Conservation (phyloP, 1,140 invertebrate species). For the Drosophila bocqueti region DNA sequence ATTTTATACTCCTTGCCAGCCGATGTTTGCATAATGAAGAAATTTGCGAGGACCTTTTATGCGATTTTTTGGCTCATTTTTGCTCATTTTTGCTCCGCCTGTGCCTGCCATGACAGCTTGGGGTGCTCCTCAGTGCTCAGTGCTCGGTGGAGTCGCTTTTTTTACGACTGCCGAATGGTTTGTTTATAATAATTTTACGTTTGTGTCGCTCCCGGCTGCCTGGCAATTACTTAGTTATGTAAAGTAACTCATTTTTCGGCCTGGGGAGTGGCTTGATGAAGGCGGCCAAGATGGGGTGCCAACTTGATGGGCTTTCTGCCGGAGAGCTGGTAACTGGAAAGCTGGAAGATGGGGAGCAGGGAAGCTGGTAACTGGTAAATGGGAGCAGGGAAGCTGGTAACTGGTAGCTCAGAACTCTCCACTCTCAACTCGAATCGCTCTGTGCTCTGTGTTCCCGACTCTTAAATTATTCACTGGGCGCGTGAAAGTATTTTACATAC, state of each 20-base stretch:
- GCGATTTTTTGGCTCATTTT: slow-evolving; percentile 27
- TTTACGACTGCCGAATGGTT: slow-evolving; percentile 62
- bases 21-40: slow-evolving; percentile 63
- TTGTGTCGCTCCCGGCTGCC: slow-evolving; percentile 53
- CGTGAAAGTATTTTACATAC: slow-evolving; percentile 66
- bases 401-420: neutral
- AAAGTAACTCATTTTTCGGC: slow-evolving; percentile 63
- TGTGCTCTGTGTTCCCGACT: slow-evolving; percentile 27
- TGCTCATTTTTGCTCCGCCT: slow-evolving; percentile 2
- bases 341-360: no score
- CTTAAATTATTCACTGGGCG: slow-evolving; percentile 62
- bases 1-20: slow-evolving; percentile 42
- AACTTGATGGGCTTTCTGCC: slow-evolving; percentile 35
- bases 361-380: neutral
- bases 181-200: slow-evolving; percentile 67
- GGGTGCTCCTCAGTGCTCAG: neutral
- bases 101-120: neutral
- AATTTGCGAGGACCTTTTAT: slow-evolving; percentile 56
- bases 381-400: no score
- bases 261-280: slow-evolving; percentile 40
- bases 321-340: neutral
- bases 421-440: slow-evolving; percentile 8
- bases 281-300: slow-evolving; percentile 37
- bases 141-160: neutral
- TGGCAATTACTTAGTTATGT: slow-evolving; percentile 65